Evolutionary conservation across 2,113 vertebrate genomes (phyloP).

Genomic region (Dicentrarchus labrax): DNA sequence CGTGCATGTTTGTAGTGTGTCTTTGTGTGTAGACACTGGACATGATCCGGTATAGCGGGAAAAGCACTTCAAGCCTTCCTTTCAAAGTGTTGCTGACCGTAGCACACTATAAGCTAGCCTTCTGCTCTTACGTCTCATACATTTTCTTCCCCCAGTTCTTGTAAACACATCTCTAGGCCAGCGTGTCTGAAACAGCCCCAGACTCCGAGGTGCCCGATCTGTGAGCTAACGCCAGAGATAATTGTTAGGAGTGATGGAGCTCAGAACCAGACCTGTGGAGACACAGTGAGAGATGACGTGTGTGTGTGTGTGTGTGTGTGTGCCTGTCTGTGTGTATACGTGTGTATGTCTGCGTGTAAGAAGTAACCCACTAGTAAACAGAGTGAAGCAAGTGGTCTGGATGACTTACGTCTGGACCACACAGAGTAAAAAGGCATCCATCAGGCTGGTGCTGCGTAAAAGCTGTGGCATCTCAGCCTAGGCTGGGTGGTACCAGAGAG

Average conservation of each 20-base stretch:
- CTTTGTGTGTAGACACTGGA: slow-evolving; percentile 67
- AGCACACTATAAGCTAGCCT: slow-evolving; percentile 68
- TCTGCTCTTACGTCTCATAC: slow-evolving; percentile 64
- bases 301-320: slow-evolving; percentile 17
- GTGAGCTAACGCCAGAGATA: slow-evolving; percentile 78
- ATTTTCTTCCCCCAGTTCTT: slow-evolving; percentile 35
- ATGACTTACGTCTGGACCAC: slow-evolving; percentile 80
- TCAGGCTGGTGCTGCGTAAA: slow-evolving; percentile 62
- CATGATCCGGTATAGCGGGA: slow-evolving; percentile 64
- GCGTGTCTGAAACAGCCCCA: slow-evolving; percentile 61
- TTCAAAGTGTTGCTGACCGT: slow-evolving; percentile 80
- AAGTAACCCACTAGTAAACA: slow-evolving; percentile 71
- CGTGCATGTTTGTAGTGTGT: slow-evolving; percentile 42
- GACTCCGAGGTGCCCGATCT: slow-evolving; percentile 68
- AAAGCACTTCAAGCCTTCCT: slow-evolving; percentile 74
- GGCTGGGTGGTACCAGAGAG: slow-evolving; percentile 69
- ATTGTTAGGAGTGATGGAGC: slow-evolving; percentile 77
- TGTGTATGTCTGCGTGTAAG: slow-evolving; percentile 30
- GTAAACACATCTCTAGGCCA: slow-evolving; percentile 71
- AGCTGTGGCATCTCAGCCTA: slow-evolving; percentile 44
- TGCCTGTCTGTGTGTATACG: slow-evolving; percentile 30
- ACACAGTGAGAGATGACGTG: slow-evolving; percentile 56
- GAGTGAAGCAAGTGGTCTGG: slow-evolving; percentile 55
- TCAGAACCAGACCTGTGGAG: slow-evolving; percentile 78
- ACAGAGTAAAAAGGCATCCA: slow-evolving; percentile 70